Conservation (phyloP, 1,140 invertebrate genomes). For the Centruroides vittatus region DNA sequence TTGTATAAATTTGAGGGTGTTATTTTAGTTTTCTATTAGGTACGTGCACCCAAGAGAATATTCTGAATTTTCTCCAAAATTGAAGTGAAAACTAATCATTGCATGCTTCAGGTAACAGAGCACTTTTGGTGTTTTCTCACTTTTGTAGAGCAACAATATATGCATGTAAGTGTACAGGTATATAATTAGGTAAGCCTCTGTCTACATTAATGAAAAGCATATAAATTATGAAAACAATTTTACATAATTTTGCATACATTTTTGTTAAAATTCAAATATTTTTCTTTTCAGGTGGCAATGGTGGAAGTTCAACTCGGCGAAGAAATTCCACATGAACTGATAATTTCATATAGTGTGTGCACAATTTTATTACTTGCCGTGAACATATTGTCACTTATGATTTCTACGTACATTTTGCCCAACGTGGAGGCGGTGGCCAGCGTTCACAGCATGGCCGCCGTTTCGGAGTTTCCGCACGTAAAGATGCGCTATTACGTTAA, state of each 20-base stretch:
- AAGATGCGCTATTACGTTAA: slow-evolving; percentile 62
- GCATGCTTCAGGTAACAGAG: too few species aligned
- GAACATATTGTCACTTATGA: slow-evolving; percentile 96
- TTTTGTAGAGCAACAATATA: too few species aligned
- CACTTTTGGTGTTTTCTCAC: too few species aligned
- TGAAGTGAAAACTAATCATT: too few species aligned
- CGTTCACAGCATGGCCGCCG: slow-evolving; percentile 33
- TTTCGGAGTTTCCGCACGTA: slow-evolving; percentile 33
- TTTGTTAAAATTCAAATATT: not conserved
- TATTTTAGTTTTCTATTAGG: too few species aligned
- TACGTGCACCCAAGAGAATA: too few species aligned
- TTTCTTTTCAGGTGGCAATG: slow-evolving; percentile 36
- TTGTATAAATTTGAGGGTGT: too few species aligned
- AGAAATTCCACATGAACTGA: slow-evolving; percentile 59
- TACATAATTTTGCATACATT: not conserved
- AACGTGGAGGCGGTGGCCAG: slow-evolving; percentile 36
- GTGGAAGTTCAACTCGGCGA: slow-evolving; percentile 50
- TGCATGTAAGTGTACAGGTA: too few species aligned
- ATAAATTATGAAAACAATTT: too few species aligned
- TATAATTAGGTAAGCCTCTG: too few species aligned
- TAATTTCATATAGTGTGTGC: slow-evolving; percentile 88
- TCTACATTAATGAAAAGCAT: too few species aligned
- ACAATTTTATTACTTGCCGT: slow-evolving; percentile 92
- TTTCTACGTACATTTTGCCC: slow-evolving; percentile 91
- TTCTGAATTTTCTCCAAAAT: too few species aligned